Percentiles rank a stretch among this genome's conserved stretches.
Conservation (phyloP, 1,140 invertebrate genomes). For the Drosophila baimaii region DNA sequence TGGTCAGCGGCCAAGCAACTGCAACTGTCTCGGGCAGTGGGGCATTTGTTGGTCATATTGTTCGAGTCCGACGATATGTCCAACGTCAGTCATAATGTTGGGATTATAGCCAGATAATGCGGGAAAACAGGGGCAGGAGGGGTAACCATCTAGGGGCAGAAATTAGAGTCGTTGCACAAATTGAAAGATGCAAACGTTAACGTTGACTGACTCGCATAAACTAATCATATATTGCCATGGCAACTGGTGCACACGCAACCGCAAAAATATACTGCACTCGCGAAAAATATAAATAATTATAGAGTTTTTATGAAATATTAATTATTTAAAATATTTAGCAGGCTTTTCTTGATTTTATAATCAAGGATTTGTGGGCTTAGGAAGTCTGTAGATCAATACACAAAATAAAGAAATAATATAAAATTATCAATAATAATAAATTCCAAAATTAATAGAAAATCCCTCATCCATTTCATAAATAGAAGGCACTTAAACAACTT, state of each 20-base stretch:
- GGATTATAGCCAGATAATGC: constrained; percentile 28
- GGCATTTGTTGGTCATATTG: constrained; percentile 30
- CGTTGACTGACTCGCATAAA: constrained; percentile 32
- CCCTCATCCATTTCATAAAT: too few relatives aligned
- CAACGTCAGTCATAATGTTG: constrained; percentile 44
- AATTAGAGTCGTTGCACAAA: constrained; percentile 32
- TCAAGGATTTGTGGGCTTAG: too few relatives aligned
- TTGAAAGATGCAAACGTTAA: constrained; percentile 35
- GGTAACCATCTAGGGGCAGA: constrained; percentile 6
- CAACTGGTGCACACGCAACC: background rate
- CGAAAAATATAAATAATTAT: background rate
- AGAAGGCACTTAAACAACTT: too few relatives aligned
- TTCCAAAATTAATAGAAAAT: too few relatives aligned
- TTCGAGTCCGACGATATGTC: constrained; percentile 28
- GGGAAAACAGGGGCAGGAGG: too few relatives aligned
- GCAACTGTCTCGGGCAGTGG: background rate
- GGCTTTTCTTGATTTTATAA: too few relatives aligned
- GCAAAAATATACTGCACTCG: background rate
- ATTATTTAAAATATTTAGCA: background rate
- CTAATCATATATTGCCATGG: constrained; percentile 34
- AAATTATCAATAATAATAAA: too few relatives aligned
- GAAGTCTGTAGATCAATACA: too few relatives aligned
- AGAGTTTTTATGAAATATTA: background rate
- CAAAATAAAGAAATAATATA: too few relatives aligned
- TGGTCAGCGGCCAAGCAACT: constrained; percentile 14